These are phyloP conservation scores for Chrysaora quinquecirrha DNA, from an alignment of 30 jellyfish, hydroid and myxozoan genomes.

Conservation along the genomic window DNA sequence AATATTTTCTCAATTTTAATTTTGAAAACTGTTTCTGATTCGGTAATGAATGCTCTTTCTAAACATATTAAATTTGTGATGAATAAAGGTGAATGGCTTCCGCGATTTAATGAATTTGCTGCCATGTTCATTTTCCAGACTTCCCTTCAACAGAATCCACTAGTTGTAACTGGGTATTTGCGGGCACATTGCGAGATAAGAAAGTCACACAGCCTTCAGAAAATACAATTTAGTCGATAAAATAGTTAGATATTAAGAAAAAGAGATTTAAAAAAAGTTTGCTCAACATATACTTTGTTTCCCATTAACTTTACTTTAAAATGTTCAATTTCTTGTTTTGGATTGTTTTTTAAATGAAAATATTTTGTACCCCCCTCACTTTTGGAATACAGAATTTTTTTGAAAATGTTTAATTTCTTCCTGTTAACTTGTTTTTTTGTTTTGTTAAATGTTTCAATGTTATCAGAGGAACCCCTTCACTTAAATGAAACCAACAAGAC, in stretches of 20 bases:
- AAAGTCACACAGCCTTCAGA: background rate
- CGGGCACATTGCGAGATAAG: background rate
- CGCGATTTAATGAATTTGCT: background rate
- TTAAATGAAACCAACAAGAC: no score
- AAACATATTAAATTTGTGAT: background rate
- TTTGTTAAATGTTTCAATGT: background rate
- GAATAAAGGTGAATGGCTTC: background rate
- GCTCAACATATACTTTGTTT: no score
- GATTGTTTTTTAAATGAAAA: no score
- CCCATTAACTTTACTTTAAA: no score
- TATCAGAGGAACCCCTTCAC: background rate
- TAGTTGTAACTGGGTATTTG: background rate
- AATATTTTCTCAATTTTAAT: background rate
- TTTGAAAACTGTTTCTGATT: background rate
- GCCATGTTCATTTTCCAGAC: background rate
- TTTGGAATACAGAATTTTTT: background rate
- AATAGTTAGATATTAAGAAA: no score
- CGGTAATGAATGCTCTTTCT: background rate
- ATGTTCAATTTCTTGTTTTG: no score
- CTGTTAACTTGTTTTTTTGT: background rate
- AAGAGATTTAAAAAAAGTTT: background rate
- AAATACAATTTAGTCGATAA: no score
- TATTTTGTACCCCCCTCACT: background rate
- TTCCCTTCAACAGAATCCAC: background rate
- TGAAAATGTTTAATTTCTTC: background rate